phyloP scores from a whole-genome alignment of 2,797 vertebrate genomes.

The Mus caroli region DNA sequence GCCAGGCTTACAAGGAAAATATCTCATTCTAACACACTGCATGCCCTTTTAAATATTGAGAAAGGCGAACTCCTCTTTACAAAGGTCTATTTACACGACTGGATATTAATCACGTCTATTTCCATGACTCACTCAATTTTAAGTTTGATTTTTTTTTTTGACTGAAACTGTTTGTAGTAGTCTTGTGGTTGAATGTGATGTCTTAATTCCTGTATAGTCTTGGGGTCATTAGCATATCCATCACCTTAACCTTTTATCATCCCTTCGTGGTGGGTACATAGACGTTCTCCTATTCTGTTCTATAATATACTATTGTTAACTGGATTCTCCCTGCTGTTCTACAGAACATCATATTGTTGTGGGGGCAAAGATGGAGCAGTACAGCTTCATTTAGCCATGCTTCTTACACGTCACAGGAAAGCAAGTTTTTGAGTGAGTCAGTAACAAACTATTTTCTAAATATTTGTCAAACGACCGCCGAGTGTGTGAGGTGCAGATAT shows the following conservation, averaged over 20 bases:
- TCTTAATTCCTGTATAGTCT: neutral
- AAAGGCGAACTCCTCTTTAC: neutral
- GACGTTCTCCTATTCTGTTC: neutral
- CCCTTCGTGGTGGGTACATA: neutral
- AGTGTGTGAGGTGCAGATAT: neutral
- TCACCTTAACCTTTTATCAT: neutral
- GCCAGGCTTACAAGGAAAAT: conserved; percentile 39
- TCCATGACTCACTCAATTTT: neutral
- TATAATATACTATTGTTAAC: neutral
- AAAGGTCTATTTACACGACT: neutral
- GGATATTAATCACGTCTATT: neutral
- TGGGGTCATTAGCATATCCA: neutral
- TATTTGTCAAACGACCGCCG: conserved; percentile 47
- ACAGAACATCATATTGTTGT: neutral
- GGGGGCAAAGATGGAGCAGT: neutral
- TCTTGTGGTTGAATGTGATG: neutral
- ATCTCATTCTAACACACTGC: neutral
- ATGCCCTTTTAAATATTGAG: neutral
- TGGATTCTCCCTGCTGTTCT: neutral
- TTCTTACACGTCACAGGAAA: neutral
- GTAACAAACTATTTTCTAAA: neutral
- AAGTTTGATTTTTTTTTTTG: neutral
- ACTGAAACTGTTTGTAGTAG: neutral
- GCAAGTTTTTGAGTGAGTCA: neutral
- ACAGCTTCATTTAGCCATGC: neutral